Base-by-base conservation (phyloP, 2,888 invertebrate species). In the Epinotia brunnichana region DNA sequence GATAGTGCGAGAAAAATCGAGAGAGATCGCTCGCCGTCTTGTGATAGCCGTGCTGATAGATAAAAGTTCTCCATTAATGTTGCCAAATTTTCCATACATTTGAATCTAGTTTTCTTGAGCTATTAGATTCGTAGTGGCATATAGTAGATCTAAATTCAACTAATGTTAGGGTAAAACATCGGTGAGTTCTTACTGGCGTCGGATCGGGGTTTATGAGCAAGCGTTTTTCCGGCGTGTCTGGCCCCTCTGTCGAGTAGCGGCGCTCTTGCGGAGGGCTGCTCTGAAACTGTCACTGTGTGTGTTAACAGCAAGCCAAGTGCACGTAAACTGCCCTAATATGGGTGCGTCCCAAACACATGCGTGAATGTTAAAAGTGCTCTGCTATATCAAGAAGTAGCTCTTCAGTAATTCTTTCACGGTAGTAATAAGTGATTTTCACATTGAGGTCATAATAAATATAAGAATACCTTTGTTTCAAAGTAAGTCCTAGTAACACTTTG, bases 121-220 rank as follows among this genome's bases (percentile, higher is more conserved):
- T n/a, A n/a, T n/a, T 41, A 64, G n/a, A 21, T 21, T 35, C 21
- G 41, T 57, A 21, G 41, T 44, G 44, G 44, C 48, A 54, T 59
- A n/a, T n/a, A n/a, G n/a, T n/a, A 29, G 19, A 11, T 51, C 64
- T 64, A 48, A 54, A 54, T 21, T 21, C 61, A 74, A 68, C 69
- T 70, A 70, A 75, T 76, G 74, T 79, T 76, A 75, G 76, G 74
- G 70, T 80, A 66, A 72, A 76, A 78, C 78, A 77, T 78, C 73
- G 74, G 75, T 79, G 74, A 80, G 81, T 79, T 85, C 94, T 93
- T 93, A 94, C 94, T 87, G 93, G 91, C 81, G 93, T 88, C 72
- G 89, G 88, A 75, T 94, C 93, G 78, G 93, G 93, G 83, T 93
- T 91, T 83, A 94, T 89, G 83, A 94, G 92, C 87, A 94, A 90